Conservation (phyloP, 2,113 vertebrate genomes). For the Fregetta grallaria region DNA sequence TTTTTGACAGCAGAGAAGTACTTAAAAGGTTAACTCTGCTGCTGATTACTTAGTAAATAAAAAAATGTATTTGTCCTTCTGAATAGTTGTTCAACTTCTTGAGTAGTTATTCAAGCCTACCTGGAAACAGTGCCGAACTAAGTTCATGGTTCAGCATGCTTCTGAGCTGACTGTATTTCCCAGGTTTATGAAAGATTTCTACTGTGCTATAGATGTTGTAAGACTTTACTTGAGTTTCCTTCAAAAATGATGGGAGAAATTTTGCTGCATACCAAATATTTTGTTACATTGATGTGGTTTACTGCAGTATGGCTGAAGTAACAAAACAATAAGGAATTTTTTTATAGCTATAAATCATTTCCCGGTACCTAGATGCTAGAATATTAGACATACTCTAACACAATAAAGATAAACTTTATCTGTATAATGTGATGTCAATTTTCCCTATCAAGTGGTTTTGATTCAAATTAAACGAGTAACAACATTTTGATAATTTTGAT, state of each 20-base stretch:
- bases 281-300: neutral
- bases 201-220: neutral
- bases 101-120: neutral
- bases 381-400: neutral
- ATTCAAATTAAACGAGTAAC: neutral
- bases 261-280: neutral
- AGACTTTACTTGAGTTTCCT: neutral
- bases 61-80: neutral
- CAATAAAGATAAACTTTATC: neutral
- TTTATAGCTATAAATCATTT: neutral
- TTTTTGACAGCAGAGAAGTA: neutral
- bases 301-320: neutral
- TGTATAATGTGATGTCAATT: neutral
- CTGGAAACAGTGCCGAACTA: neutral
- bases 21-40: neutral
- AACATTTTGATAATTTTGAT: neutral
- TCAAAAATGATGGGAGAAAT: neutral
- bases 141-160: neutral
- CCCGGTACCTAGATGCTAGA: neutral
- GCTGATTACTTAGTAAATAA: neutral
- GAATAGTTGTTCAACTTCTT: neutral
- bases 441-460: neutral
- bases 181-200: neutral
- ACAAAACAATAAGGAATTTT: accelerated
- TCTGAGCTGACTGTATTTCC: neutral